phyloP scores from a whole-genome alignment of 2,113 vertebrate species.

The Tauraco erythrolophus region DNA sequence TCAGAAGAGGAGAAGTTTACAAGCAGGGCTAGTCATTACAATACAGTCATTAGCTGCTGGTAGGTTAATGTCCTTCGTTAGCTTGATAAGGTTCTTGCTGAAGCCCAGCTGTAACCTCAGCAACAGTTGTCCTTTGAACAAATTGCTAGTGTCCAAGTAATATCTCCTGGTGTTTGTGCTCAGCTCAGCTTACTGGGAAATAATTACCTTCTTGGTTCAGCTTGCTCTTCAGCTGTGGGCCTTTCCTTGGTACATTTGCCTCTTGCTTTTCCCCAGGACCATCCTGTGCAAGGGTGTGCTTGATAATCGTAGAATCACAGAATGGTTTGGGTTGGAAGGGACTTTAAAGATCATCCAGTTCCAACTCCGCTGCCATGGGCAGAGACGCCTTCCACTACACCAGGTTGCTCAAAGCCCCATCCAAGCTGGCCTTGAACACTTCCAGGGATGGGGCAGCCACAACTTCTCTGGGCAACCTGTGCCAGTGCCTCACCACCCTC shows the following conservation, averaged over 20 bases:
- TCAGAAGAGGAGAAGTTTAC: not conserved
- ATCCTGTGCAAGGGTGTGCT: not conserved
- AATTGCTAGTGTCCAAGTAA: not conserved
- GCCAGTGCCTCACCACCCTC: no score
- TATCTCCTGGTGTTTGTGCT: not conserved
- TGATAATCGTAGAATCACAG: no score
- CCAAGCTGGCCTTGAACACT: no score
- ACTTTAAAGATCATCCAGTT: no score
- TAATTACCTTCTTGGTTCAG: not conserved
- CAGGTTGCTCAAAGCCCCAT: no score
- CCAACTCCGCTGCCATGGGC: no score
- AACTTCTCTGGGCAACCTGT: no score
- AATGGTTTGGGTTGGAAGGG: no score
- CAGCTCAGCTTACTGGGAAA: not conserved
- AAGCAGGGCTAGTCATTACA: not conserved
- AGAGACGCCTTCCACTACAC: no score
- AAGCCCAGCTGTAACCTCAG: not conserved
- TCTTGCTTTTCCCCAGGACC: not conserved
- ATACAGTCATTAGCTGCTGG: not conserved
- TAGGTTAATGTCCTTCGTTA: not conserved
- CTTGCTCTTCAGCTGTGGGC: not conserved
- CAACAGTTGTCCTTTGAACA: not conserved
- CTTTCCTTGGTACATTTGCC: not conserved
- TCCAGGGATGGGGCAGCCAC: no score
- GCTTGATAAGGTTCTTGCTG: not conserved